Base-by-base conservation (phyloP, 1,140 invertebrate genomes). In the Tetragnatha versicolor region DNA sequence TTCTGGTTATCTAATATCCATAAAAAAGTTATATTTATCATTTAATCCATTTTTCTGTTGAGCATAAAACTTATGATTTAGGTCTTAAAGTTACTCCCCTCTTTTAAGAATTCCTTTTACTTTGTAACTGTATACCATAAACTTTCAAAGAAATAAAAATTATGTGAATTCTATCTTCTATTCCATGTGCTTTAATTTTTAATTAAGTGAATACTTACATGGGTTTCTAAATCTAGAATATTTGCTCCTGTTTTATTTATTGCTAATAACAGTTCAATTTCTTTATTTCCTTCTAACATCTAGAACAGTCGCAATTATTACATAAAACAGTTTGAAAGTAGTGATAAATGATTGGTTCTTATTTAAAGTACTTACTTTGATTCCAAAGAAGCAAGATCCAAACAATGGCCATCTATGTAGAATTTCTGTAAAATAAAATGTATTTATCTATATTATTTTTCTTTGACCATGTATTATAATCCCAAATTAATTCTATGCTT, bases 311-410 rank as follows among this genome's bases (percentile, higher is more conserved):
- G 20, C n/a, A n/a, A 6, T 10, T 22, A 22, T 20, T 3, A 53
- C 20, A 53, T 53, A 12, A 20, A 20, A 47, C 12, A 1, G 10
- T 4, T 60, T 27, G 3, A 60, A 31, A 31, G 10, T 35, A 0
- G 9, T 20, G 14, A 42, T 37, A 63, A 25, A 29, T 42, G 14
- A 17, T 14, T n/a, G 42, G 27, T 4, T 63, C 14, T 25, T n/a
- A 17, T 6, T 12, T 14, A 53, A 37, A 22, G 17, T 37, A 35
- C 63, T 42, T 5, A 79, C 76, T 55, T 79, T 69, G 33, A 69
- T 60, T 58, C 76, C 76, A 60, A 79, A 79, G 33, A 79, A 79
- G 35, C 76, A 79, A 20, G 76, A 79, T 10, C 76, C 76, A 60
- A 79, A 79, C 0, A 79, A 39, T 10, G 76, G 35, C 76, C 76